phyloP scores from a whole-genome alignment of 2,888 invertebrate species.

The Lomographa bimaculata region DNA sequence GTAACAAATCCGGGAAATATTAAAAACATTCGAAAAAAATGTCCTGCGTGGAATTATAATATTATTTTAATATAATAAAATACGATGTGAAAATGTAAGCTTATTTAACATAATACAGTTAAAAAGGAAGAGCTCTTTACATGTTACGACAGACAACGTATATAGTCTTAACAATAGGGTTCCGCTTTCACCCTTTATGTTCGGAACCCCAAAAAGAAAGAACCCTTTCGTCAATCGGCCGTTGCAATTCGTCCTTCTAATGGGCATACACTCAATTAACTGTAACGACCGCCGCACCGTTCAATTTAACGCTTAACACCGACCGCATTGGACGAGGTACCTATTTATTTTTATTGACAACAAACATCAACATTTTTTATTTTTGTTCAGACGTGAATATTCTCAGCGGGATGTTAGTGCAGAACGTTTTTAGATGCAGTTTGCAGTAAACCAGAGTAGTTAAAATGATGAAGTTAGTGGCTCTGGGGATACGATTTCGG shows the following conservation, averaged over 20 bases:
- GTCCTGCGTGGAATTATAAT: no score
- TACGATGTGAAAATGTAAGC: no score
- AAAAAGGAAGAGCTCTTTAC: no score
- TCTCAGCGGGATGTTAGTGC: conserved; percentile 8
- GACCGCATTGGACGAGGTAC: conserved; percentile 61
- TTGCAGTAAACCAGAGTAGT: no score
- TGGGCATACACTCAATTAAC: conserved; percentile 79
- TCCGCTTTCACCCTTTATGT: no score
- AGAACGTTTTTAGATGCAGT: conserved; percentile 6
- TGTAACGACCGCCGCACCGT: conserved; percentile 72
- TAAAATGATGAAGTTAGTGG: conserved; percentile 1
- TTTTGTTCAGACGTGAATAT: conserved; percentile 6
- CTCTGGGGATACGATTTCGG: no score
- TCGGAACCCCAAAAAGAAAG: conserved; percentile 25
- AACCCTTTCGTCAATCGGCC: conserved; percentile 47
- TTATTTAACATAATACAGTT: no score
- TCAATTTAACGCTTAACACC: conserved; percentile 77
- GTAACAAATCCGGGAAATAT: no score
- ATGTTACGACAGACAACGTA: no score
- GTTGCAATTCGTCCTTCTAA: conserved; percentile 59
- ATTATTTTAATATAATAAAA: no score
- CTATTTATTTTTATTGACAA: conserved; percentile 75
- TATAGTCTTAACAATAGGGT: no score
- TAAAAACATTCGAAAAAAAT: no score
- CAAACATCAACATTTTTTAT: conserved; percentile 28